Evolutionary conservation across 2,797 vertebrate genomes (phyloP).

Genomic region (Leontocebus nigricollis): DNA sequence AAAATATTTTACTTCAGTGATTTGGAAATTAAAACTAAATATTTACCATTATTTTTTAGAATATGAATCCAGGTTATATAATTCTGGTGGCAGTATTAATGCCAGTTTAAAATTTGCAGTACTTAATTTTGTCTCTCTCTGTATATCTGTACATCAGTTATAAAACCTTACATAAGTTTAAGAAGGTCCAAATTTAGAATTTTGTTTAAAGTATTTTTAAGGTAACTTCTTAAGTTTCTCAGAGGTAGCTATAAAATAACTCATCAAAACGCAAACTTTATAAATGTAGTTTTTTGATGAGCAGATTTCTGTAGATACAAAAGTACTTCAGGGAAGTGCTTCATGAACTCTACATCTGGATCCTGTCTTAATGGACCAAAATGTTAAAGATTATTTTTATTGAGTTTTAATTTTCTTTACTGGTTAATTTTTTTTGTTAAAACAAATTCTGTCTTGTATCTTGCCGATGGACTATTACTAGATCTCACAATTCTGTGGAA

Average conservation of each 20-base stretch:
- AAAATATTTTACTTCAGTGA: slow-evolving; percentile 7
- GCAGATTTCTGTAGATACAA: background rate
- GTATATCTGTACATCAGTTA: background rate
- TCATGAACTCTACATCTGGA: background rate
- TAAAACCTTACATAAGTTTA: background rate
- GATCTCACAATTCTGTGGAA: background rate
- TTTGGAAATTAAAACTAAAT: slow-evolving; percentile 33
- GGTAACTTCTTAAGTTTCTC: background rate
- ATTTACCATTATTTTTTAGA: background rate
- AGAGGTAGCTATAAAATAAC: slow-evolving; percentile 26
- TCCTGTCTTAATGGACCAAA: background rate
- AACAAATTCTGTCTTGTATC: background rate
- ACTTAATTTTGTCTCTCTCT: background rate
- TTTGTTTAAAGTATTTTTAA: slow-evolving; percentile 26
- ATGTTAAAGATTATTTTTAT: background rate
- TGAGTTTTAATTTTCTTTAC: slow-evolving; percentile 23
- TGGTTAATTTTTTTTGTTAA: slow-evolving; percentile 18
- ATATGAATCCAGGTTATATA: background rate
- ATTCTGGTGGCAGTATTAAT: background rate
- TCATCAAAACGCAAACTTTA: slow-evolving; percentile 14
- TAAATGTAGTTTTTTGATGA: background rate
- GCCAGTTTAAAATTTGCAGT: background rate
- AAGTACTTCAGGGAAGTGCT: background rate
- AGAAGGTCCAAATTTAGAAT: slow-evolving; percentile 12
- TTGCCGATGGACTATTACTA: background rate